Conservation (phyloP, 2,797 vertebrate species). For the Diplodus puntazzo region DNA sequence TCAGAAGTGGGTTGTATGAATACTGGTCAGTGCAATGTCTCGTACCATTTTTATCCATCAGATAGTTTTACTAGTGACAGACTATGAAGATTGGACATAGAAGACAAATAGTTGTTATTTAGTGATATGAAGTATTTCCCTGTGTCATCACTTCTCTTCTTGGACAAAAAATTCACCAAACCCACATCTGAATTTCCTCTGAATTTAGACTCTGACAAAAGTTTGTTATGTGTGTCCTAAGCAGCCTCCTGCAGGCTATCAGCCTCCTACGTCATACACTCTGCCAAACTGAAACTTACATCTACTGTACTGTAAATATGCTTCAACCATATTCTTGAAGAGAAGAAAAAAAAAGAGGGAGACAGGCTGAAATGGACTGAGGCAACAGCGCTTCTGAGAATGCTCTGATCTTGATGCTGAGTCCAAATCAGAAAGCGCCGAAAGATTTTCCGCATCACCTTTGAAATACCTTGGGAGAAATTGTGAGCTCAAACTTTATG, state of each 20-base stretch:
- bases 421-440: conserved; percentile 38
- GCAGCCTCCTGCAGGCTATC: conserved; percentile 35
- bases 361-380: conserved; percentile 41
- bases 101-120: not conserved
- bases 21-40: not conserved
- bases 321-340: conserved; percentile 19
- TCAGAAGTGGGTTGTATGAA: not conserved
- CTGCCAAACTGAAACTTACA: conserved; percentile 13
- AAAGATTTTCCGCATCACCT: conserved; percentile 46
- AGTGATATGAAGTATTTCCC: conserved; percentile 11
- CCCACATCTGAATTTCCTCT: conserved; percentile 1
- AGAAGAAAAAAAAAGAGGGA: not conserved
- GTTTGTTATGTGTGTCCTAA: conserved; percentile 26
- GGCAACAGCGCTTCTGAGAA: conserved; percentile 8
- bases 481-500: conserved; percentile 38
- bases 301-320: conserved; percentile 9
- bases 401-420: conserved; percentile 40
- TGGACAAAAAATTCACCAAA: not conserved
- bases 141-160: conserved; percentile 12
- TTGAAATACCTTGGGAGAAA: conserved; percentile 40
- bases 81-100: not conserved
- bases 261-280: conserved; percentile 36
- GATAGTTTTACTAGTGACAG: not conserved
- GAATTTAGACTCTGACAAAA: conserved; percentile 15
- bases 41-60: too few relatives aligned